Evolutionary conservation across 2,113 vertebrate genomes (phyloP).

Genomic region (Scomber scombrus): DNA sequence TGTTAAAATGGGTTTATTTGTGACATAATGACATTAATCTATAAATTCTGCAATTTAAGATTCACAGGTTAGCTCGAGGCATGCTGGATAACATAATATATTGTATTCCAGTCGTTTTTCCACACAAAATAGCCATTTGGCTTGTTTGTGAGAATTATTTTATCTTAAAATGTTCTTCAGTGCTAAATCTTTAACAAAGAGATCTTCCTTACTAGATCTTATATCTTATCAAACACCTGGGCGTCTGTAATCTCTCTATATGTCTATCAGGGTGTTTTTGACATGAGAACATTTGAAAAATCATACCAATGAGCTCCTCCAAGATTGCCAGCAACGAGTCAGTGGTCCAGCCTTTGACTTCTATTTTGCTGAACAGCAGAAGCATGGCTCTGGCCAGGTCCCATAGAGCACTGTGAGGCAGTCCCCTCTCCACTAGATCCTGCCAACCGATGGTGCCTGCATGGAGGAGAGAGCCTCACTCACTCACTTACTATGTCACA

Average conservation of each 20-base stretch:
- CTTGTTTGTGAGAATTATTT: too few relatives aligned
- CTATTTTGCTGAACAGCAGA: conserved; percentile 81
- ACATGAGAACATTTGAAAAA: neutral
- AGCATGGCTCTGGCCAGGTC: conserved; percentile 88
- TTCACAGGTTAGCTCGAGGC: neutral
- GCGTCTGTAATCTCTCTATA: neutral
- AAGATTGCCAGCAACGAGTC: conserved; percentile 89
- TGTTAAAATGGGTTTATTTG: neutral
- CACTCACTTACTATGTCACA: neutral
- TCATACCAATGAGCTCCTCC: conserved; percentile 90
- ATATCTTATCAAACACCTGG: neutral
- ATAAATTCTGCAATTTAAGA: neutral
- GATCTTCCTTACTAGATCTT: too few relatives aligned
- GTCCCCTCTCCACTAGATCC: conserved; percentile 84
- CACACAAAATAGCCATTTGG: too few relatives aligned
- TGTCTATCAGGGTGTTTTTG: neutral
- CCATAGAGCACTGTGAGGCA: conserved; percentile 85
- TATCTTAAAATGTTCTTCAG: too few relatives aligned
- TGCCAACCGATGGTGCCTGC: conserved; percentile 89
- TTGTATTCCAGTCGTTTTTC: too few relatives aligned
- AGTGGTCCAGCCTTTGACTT: conserved; percentile 85
- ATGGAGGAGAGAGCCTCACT: conserved; percentile 5
- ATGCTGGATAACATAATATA: neutral
- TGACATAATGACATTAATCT: neutral
- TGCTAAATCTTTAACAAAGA: too few relatives aligned